Evolutionary conservation across 2,113 vertebrate genomes (phyloP).

Genomic region (Pteropus alecto): DNA sequence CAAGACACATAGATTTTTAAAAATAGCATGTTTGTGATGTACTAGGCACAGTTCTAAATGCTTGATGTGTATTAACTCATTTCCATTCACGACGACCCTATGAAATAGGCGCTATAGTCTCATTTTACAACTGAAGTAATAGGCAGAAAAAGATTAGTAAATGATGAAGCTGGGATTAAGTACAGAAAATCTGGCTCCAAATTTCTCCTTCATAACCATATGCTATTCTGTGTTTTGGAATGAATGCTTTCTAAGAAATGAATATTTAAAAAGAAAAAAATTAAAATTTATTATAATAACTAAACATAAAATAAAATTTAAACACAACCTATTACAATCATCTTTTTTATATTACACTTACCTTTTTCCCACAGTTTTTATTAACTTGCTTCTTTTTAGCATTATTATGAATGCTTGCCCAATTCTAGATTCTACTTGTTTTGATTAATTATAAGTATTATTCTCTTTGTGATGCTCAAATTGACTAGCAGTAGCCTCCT

Average conservation of each 20-base stretch:
- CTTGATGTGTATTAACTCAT: neutral
- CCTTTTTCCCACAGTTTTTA: neutral
- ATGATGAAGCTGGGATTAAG: neutral
- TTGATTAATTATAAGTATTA: neutral
- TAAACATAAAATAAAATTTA: neutral
- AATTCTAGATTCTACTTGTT: neutral
- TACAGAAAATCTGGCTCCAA: neutral
- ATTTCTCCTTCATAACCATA: neutral
- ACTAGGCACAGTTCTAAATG: neutral
- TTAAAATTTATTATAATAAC: neutral
- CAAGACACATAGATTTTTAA: neutral
- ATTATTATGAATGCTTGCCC: neutral
- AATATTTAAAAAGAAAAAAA: neutral
- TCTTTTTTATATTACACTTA: neutral
- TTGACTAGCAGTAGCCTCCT: neutral
- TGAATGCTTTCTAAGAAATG: neutral
- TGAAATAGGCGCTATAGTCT: neutral
- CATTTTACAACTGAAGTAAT: neutral
- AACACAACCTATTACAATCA: neutral
- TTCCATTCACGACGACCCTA: neutral
- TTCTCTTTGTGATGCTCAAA: neutral
- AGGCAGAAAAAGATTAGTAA: neutral
- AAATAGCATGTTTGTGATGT: neutral
- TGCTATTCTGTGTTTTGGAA: neutral
- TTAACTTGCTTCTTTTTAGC: neutral